Percentiles rank a stretch among this genome's conserved stretches.
Evolutionary conservation across 2,113 vertebrate species (phyloP).

Genomic region (Collichthys lucidus): DNA sequence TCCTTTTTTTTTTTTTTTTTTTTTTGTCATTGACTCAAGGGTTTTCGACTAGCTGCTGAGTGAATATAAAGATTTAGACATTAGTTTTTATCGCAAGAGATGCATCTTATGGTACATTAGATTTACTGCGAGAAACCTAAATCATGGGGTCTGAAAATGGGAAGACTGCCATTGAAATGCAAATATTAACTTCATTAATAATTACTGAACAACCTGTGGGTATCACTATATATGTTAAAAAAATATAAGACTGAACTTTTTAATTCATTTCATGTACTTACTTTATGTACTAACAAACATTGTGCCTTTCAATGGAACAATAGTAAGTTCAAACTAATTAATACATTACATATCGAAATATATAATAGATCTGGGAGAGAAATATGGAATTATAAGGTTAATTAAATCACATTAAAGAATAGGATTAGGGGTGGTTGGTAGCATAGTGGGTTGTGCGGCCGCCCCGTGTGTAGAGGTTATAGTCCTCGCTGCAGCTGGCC

Average conservation of each 20-base stretch:
- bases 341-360: background rate
- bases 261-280: too few relatives aligned
- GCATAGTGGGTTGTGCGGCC: too few relatives aligned
- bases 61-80: conserved; percentile 20
- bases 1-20: background rate
- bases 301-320: background rate
- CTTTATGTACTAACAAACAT: background rate
- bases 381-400: background rate
- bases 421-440: too few relatives aligned
- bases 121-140: background rate
- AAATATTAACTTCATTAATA: conserved; percentile 3
- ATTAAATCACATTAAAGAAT: background rate
- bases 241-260: too few relatives aligned
- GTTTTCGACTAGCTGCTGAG: conserved; percentile 3
- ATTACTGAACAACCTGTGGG: background rate
- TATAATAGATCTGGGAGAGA: too few relatives aligned
- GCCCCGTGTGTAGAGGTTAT: too few relatives aligned
- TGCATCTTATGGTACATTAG: background rate
- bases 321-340: background rate
- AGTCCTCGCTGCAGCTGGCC: too few relatives aligned
- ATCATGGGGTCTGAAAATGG: background rate
- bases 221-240: background rate
- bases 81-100: background rate
- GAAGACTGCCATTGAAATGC: background rate
- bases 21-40: background rate